Evolutionary conservation across 2,113 vertebrate species (phyloP).

Genomic region (Channa maculata): DNA sequence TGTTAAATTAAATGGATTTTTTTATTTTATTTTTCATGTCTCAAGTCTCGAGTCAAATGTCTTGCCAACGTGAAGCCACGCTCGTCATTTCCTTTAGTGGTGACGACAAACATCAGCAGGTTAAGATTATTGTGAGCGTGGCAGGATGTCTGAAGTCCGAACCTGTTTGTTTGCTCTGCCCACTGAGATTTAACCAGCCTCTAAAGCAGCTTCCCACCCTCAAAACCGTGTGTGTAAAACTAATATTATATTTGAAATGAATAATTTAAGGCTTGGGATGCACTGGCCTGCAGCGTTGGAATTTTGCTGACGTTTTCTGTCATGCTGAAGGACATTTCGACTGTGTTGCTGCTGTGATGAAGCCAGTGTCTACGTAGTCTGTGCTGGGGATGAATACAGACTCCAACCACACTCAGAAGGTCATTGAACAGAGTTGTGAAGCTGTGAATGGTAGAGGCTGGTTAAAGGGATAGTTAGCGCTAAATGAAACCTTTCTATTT

Average conservation of each 20-base stretch:
- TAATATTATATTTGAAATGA: neutral
- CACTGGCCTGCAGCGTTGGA: neutral
- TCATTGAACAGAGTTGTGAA: neutral
- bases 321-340: conserved; percentile 3
- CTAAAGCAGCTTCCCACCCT: conserved; percentile 22
- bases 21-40: no score
- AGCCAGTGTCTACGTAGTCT: neutral
- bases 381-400: no score
- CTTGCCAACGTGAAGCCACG: no score
- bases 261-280: neutral
- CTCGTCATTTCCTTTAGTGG: no score
- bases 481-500: no score
- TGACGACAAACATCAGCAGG: neutral
- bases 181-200: conserved; percentile 28
- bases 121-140: neutral
- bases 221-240: neutral
- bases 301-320: neutral
- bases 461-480: no score
- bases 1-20: no score
- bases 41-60: no score
- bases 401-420: no score
- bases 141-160: no score
- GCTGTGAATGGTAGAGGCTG: neutral
- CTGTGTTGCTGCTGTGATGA: neutral
- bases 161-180: neutral